Base-by-base conservation (phyloP, 1,140 invertebrate genomes). In the Pseudomyrmex dendroicus region DNA sequence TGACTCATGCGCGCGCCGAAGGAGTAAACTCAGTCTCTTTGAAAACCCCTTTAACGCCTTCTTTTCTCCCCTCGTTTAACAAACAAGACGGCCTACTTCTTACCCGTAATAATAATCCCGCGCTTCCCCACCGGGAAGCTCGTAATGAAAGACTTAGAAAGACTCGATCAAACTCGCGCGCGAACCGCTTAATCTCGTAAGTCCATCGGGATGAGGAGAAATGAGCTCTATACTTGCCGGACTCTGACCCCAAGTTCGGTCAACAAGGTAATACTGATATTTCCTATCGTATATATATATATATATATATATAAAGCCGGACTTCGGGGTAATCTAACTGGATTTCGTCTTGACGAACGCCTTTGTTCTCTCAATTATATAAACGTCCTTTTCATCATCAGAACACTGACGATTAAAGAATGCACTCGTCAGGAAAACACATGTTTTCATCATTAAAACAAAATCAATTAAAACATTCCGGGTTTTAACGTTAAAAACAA, bases 71-170 rank as follows among this genome's bases (percentile, higher is more conserved):
- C 86, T 90, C 88, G 90, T 90, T 92, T 90, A 86, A 90, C 88
- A 91, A 92, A 92, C 91, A 89, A 90, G 84, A 83, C 70, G 78
- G 56, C 67, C 86, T 83, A 86, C 89, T 90, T 90, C 86, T 89
- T 86, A 85, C 86, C 35, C 82, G 89, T 90, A 91, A 92, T 91
- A 92, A 92, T 91, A 92, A 91, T 89, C 88, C 86, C 64, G 74
- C 77, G 86, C 82, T 57, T 54, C 56, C 72, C 77, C 59, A 13
- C 50, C 35, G 35, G 54, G 66, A n/a, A n/a, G 54, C 50, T 82
- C 88, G 91, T 91, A 91, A 92, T 91, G 90, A 92, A 91, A 92
- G 91, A 92, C 91, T 91, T 89, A 86, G 91, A 89, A 89, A 89
- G 91, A 91, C 89, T 91, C 89, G 89, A 92, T 92, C 89, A 90